Evolutionary conservation across 2,797 vertebrate genomes (phyloP).

Genomic region (Cirrhinus molitorella): DNA sequence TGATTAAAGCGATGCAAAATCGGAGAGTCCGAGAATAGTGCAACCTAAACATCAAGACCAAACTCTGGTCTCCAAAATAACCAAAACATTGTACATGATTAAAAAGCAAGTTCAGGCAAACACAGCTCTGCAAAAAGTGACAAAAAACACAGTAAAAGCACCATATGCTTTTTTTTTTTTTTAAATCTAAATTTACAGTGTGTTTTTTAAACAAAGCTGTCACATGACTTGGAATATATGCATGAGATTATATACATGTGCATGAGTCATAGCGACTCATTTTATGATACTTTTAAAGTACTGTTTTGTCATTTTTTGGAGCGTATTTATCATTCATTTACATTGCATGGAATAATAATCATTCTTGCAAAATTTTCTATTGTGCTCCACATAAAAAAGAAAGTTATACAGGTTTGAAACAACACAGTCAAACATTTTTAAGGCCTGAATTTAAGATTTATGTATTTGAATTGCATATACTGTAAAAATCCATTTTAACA

Average conservation of each 20-base stretch:
- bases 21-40: not conserved
- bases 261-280: not conserved
- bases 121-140: not conserved
- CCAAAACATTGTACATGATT: not conserved
- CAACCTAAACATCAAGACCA: not conserved
- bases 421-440: not conserved
- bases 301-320: not conserved
- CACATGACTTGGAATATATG: not conserved
- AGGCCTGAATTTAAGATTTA: not conserved
- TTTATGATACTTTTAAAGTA: conserved; percentile 6
- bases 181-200: no score
- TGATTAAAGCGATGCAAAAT: not conserved
- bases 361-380: not conserved
- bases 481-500: not conserved
- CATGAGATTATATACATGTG: not conserved
- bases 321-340: not conserved
- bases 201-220: not conserved
- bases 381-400: not conserved
- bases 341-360: not conserved
- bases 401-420: not conserved
- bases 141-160: not conserved
- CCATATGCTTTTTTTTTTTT: no score
- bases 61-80: not conserved
- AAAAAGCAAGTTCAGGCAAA: not conserved
- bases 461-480: not conserved